Conservation (phyloP, 1,140 invertebrate species). For the Pseudachorutes palmiensis region DNA sequence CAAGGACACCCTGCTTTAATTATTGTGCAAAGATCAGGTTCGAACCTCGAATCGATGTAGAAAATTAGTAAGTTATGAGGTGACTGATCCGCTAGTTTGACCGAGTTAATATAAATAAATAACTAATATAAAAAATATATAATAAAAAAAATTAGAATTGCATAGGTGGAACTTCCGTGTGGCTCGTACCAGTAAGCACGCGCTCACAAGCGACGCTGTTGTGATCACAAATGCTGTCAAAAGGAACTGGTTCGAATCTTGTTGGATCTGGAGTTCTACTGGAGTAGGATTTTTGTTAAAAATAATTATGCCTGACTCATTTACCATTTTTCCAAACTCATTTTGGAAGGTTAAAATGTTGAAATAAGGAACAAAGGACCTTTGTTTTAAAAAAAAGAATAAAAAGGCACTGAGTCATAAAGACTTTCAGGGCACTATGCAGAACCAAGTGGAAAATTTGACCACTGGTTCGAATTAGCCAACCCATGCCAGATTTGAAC, state of each 20-base stretch:
- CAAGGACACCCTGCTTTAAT: too few relatives aligned
- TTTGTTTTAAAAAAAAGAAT: too few relatives aligned
- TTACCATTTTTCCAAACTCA: too few relatives aligned
- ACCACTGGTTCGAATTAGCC: too few relatives aligned
- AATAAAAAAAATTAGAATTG: background rate
- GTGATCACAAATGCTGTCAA: constrained; percentile 29
- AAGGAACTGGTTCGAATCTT: constrained; percentile 10
- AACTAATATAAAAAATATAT: constrained; percentile 6
- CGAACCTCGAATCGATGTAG: constrained; percentile 29
- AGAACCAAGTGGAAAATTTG: too few relatives aligned
- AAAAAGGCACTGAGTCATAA: too few relatives aligned
- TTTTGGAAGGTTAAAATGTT: too few relatives aligned
- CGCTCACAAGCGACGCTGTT: constrained; percentile 29
- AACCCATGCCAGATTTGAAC: too few relatives aligned
- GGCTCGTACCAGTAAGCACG: constrained; percentile 24
- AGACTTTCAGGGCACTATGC: too few relatives aligned
- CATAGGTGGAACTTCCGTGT: background rate
- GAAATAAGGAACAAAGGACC: too few relatives aligned
- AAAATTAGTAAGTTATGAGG: constrained; percentile 30
- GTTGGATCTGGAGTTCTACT: constrained; percentile 31
- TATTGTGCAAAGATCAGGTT: too few relatives aligned
- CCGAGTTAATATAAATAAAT: constrained; percentile 27
- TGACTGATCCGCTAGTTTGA: constrained; percentile 15
- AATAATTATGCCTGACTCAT: too few relatives aligned
- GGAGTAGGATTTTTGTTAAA: constrained; percentile 25